phyloP scores from a whole-genome alignment of 2,797 vertebrate genomes.

The Limosa lapponica region DNA sequence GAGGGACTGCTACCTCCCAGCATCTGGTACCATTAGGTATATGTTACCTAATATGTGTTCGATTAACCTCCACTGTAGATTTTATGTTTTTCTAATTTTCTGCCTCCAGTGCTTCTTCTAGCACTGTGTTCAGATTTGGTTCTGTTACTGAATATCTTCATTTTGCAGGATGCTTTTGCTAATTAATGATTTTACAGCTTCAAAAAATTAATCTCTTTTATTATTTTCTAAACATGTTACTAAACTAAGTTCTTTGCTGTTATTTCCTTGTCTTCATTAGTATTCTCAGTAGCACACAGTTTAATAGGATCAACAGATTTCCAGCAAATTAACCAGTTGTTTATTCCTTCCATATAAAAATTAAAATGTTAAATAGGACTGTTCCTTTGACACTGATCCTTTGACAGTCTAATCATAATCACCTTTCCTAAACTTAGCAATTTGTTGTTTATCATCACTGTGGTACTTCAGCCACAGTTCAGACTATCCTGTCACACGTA shows the following conservation, averaged over 20 bases:
- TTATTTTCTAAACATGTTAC: constrained; percentile 7
- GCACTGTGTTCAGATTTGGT: neutral
- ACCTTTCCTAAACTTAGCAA: constrained; percentile 18
- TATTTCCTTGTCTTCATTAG: neutral
- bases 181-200: neutral
- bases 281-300: neutral
- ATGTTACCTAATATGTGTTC: neutral
- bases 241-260: neutral
- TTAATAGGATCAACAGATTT: constrained; percentile 37
- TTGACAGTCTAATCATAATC: neutral
- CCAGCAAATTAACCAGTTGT: constrained; percentile 21
- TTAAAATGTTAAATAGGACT: constrained; percentile 17
- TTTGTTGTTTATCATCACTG: neutral
- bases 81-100: neutral
- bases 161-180: constrained; percentile 13
- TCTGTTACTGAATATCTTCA: neutral
- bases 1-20: neutral
- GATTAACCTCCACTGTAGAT: neutral
- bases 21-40: neutral
- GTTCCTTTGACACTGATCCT: neutral
- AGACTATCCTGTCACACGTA: neutral
- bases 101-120: neutral
- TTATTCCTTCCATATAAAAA: constrained; percentile 28
- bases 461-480: neutral
- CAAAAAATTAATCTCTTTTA: constrained; percentile 6